Conservation (phyloP, 2,797 vertebrate genomes). For the Esox lucius region DNA sequence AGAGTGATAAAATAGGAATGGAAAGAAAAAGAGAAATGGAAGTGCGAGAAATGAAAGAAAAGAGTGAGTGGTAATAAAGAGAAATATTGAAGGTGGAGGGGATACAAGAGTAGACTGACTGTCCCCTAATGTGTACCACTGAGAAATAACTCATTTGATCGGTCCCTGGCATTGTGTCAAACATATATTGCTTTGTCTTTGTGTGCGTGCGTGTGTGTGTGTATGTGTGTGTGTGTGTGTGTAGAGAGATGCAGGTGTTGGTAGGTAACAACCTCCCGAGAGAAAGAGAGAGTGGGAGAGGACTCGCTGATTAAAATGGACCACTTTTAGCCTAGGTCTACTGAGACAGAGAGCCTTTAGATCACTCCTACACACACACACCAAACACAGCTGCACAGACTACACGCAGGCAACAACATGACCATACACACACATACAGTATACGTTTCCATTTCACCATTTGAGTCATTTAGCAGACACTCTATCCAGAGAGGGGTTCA, state of each 20-base stretch:
- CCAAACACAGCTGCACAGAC: background rate
- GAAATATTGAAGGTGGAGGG: background rate
- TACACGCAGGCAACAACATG: too few species aligned
- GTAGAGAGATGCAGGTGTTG: conserved; percentile 59
- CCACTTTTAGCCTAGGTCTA: conserved; percentile 54
- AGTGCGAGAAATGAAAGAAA: background rate
- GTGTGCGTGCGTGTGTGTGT: background rate
- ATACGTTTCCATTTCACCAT: too few species aligned
- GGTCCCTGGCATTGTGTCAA: background rate
- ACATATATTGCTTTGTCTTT: background rate
- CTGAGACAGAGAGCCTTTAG: conserved; percentile 52
- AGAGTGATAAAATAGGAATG: conserved; percentile 12
- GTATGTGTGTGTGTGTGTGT: conserved; percentile 16
- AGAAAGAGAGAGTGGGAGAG: conserved; percentile 27
- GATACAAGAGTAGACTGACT: background rate
- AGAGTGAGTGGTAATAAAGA: conserved; percentile 15
- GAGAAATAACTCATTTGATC: background rate
- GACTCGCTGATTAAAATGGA: conserved; percentile 5
- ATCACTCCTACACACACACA: background rate
- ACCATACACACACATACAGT: too few species aligned
- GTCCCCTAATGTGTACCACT: background rate
- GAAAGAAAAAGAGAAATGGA: background rate
- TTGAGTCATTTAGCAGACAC: too few species aligned
- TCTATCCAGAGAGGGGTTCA: too few species aligned
- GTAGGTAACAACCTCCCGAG: conserved; percentile 64